phyloP scores from a whole-genome alignment of 2,113 vertebrate species.

The Ornithorhynchus anatinus region DNA sequence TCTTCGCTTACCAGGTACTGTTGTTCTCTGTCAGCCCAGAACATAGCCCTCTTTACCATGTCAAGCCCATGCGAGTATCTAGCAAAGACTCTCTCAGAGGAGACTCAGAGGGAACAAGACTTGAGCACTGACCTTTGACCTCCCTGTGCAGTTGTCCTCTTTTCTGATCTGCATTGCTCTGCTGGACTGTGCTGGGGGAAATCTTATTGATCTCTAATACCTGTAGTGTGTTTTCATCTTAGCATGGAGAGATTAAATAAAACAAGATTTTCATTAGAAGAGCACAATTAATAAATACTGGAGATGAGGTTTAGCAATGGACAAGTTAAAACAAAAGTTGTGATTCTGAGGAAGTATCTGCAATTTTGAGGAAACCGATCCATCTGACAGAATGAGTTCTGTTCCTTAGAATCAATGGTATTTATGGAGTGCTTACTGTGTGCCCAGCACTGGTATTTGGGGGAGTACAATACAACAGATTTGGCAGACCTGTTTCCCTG shows the following conservation, averaged over 20 bases:
- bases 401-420: not conserved
- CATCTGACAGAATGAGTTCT: not conserved
- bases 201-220: slow-evolving; percentile 31
- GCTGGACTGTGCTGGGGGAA: slow-evolving; percentile 49
- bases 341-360: not conserved
- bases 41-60: no score
- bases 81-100: no score
- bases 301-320: not conserved
- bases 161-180: not conserved
- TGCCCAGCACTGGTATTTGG: no score
- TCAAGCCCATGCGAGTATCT: no score
- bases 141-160: slow-evolving; percentile 34
- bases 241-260: not conserved
- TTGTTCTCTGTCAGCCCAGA: no score
- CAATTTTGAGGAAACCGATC: not conserved
- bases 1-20: no score
- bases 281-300: not conserved
- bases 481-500: no score
- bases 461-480: no score
- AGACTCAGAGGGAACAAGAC: accelerated
- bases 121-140: slow-evolving; percentile 44
- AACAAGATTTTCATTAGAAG: not conserved
- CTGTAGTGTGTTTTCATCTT: slow-evolving; percentile 41
- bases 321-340: not conserved
- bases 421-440: not conserved